Evolutionary conservation across 1,140 invertebrate genomes (phyloP), one percentile per base, ranked within the genome.

Genomic region (Euwallacea fornicatus): DNA sequence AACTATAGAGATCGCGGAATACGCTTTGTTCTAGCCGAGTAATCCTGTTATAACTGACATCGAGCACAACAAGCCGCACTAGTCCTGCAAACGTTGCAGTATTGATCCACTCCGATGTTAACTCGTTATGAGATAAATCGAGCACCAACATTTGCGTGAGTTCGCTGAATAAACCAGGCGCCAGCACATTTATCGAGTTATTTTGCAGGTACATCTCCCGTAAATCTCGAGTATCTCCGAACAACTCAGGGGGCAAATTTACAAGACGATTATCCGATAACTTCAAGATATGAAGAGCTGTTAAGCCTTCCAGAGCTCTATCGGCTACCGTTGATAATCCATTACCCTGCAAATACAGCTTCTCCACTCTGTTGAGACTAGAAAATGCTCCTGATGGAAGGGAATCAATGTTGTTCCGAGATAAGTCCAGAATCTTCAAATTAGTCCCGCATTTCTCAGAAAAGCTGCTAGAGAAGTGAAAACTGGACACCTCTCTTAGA

Each of bases 91-190:
- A 95, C 6, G 93, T 95, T 6, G 91, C 93, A 0, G 90, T 88
- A 78, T 93, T 94, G 46, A 94, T 90, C 94, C 91, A 97, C 78
- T 93, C 92, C 54, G 88, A 88, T 43, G 91, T 92, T 42, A 98
- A 83, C 80, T 93, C 89, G 78, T 98, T 98, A 69, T 89, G 87
- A 16, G 93, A 92, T 71, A 96, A 82, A 80, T 97, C 93, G 7
- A 98, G 83, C 41, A 93, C 88, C 66, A 92, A 81, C 33, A 98
- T 81, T 79, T 94, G 91, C 6, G 89, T 87, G 13, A 97, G 83
- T 66, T 93, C 91, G 75, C 88, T 88, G 79, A 96, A 95, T 47
- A 96, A 83, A 2, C 93, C 93, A 0, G 93, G 93, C 16, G 93
- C 92, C 6, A 95, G 78, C 0, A 95, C 92, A 76, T 90, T 91